Percentiles rank a stretch among this genome's conserved stretches.
Conservation (phyloP, 2,888 invertebrate species). For the Drosophila phalerata region DNA sequence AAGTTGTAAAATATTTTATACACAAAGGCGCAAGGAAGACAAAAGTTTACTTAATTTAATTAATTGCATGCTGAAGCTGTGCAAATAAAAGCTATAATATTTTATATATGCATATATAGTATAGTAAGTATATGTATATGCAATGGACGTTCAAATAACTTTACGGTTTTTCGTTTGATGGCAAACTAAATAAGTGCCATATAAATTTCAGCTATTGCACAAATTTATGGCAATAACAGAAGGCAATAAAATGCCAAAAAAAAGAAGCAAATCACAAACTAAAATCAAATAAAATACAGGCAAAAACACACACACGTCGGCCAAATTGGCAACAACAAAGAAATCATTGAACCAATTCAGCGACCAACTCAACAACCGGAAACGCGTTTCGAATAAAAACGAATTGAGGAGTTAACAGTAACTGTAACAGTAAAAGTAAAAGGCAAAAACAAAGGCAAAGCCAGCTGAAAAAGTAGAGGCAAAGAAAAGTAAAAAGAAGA, state of each 20-base stretch:
- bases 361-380: conserved; percentile 82
- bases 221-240: conserved; percentile 61
- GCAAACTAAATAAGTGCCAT: conserved; percentile 62
- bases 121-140: neutral
- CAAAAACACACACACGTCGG: conserved; percentile 23
- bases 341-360: conserved; percentile 82
- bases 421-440: conserved; percentile 70
- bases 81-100: conserved; percentile 30
- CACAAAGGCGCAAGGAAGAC: conserved; percentile 47
- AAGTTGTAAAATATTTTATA: conserved; percentile 40
- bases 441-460: neutral
- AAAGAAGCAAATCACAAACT: conserved; percentile 47
- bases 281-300: conserved; percentile 57
- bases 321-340: conserved; percentile 62
- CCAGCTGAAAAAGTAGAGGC: conserved; percentile 3
- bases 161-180: conserved; percentile 21
- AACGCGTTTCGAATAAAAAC: conserved; percentile 82
- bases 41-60: conserved; percentile 58
- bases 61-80: conserved; percentile 46
- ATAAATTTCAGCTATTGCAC: conserved; percentile 45
- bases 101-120: neutral
- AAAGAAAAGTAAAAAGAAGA: conserved; percentile 36
- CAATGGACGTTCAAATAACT: conserved; percentile 5
- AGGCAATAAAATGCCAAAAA: conserved; percentile 36
- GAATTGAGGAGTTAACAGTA: conserved; percentile 79